Percentiles rank a stretch among this genome's conserved stretches.
These are phyloP conservation scores for Cacoxenus indagator DNA, from an alignment of 2,888 invertebrate genomes.

Conservation along the genomic window DNA sequence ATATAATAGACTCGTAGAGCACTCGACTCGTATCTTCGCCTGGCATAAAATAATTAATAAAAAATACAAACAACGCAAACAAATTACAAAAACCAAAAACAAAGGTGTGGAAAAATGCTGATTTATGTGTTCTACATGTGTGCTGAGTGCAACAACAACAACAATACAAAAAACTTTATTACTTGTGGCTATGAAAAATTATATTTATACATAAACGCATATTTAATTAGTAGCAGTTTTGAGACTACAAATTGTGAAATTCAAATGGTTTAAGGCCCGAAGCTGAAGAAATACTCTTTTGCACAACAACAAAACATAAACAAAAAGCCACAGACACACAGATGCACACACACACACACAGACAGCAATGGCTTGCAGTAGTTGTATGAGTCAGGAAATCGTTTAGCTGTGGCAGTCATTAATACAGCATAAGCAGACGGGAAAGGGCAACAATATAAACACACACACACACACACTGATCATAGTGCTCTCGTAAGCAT, in stretches of 20 bases:
- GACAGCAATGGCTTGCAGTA: background rate
- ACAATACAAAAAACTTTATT: background rate
- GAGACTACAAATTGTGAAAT: background rate
- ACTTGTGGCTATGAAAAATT: background rate
- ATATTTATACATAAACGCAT: background rate
- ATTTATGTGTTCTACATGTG: background rate
- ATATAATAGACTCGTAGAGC: background rate
- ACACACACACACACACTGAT: background rate
- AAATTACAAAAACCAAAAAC: background rate
- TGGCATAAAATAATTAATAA: background rate
- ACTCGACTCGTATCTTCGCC: no score
- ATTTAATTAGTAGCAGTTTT: constrained; percentile 12
- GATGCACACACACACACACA: constrained; percentile 20
- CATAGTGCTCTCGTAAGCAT: background rate
- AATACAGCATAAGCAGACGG: background rate
- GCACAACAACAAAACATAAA: background rate
- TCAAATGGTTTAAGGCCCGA: background rate
- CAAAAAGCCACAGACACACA: background rate
- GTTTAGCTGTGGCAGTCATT: background rate
- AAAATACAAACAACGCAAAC: background rate
- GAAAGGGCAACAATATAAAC: background rate
- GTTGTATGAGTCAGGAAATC: background rate
- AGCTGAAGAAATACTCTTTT: background rate
- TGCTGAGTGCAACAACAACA: no score
- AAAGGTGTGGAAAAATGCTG: background rate